phyloP scores from a whole-genome alignment of 2,797 vertebrate genomes.

The Heliangelus exortis region DNA sequence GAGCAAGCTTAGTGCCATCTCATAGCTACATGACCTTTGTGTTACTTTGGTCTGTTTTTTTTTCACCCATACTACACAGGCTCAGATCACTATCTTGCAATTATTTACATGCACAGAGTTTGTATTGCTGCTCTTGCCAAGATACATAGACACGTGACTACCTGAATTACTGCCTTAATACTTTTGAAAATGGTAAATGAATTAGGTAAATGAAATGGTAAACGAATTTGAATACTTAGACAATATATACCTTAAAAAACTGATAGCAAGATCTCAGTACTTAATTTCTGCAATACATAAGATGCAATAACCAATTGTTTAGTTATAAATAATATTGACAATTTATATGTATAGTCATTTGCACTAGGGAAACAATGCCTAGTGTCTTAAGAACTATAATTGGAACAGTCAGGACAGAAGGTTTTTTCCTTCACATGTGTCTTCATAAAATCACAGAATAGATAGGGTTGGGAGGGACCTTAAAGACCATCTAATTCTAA shows the following conservation, averaged over 20 bases:
- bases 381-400: not conserved
- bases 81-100: not conserved
- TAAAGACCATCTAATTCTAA: too few species aligned
- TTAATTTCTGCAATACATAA: not conserved
- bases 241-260: not conserved
- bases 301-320: not conserved
- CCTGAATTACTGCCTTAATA: accelerated
- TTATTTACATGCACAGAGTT: not conserved
- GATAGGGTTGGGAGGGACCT: too few species aligned
- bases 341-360: not conserved
- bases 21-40: not conserved
- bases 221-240: not conserved
- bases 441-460: too few species aligned
- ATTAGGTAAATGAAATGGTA: not conserved
- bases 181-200: not conserved
- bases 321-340: not conserved
- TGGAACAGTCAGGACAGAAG: not conserved
- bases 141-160: accelerated
- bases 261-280: not conserved
- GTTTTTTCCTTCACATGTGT: not conserved
- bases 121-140: not conserved
- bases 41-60: accelerated
- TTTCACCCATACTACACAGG: not conserved
- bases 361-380: not conserved
- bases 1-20: not conserved